Evolutionary conservation across 2,113 vertebrate genomes (phyloP).

Genomic region (Epinephelus moara): DNA sequence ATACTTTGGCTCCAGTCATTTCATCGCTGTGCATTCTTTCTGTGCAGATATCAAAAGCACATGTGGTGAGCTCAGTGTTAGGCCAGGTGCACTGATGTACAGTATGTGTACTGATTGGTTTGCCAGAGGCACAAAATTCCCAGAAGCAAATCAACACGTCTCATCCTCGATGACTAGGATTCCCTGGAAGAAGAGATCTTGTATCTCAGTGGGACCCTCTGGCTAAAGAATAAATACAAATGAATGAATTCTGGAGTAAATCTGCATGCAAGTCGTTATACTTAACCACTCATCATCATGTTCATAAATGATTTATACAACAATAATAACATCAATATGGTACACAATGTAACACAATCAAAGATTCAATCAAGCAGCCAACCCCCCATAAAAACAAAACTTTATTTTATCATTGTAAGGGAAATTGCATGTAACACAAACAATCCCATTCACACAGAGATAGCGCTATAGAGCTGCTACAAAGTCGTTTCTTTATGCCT

Average conservation of each 20-base stretch:
- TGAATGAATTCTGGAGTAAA: constrained; percentile 5
- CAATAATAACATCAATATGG: background rate
- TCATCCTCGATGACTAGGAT: constrained; percentile 2
- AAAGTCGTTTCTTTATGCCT: too few species aligned
- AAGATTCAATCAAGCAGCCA: background rate
- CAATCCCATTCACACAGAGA: background rate
- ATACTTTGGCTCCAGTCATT: constrained; percentile 34
- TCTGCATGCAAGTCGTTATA: background rate
- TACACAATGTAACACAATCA: background rate
- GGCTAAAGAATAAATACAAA: too few species aligned
- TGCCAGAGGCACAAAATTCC: constrained; percentile 46
- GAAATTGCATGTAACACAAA: background rate
- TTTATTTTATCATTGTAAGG: background rate
- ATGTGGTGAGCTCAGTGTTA: constrained; percentile 64
- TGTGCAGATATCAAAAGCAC: constrained; percentile 67
- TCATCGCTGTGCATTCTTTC: constrained; percentile 56
- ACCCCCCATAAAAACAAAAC: background rate
- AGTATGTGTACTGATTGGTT: constrained; percentile 31
- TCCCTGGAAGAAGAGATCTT: too few species aligned
- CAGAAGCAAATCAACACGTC: constrained; percentile 26
- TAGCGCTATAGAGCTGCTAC: too few species aligned
- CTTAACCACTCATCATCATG: background rate
- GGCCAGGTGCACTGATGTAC: constrained; percentile 57
- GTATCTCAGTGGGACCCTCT: too few species aligned
- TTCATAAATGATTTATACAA: background rate